Conservation (phyloP, 2,888 invertebrate genomes). For the Athalia rosae region DNA sequence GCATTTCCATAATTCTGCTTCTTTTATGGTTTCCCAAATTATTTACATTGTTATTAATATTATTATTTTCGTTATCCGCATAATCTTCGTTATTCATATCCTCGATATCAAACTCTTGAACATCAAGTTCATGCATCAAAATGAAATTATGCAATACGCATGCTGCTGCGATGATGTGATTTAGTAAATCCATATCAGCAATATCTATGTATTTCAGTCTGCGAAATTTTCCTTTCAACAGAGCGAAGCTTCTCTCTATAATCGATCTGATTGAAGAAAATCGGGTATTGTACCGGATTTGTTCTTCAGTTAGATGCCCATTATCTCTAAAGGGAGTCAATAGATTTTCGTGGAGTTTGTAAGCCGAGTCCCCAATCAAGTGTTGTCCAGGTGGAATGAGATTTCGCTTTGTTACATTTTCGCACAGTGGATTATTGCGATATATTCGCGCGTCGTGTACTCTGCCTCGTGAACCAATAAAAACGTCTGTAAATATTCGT, state of each 20-base stretch:
- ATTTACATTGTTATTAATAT: no score
- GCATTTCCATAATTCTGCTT: no score
- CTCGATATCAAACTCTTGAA: no score
- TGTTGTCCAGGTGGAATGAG: no score
- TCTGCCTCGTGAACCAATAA: conserved; percentile 41
- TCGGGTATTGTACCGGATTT: conserved; percentile 36
- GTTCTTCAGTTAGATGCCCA: conserved; percentile 44
- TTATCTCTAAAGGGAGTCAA: conserved; percentile 45
- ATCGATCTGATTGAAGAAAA: conserved; percentile 29
- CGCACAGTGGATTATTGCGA: conserved; percentile 37
- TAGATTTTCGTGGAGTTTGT: conserved; percentile 36
- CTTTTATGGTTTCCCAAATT: no score
- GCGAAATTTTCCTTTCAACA: no score
- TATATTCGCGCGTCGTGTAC: conserved; percentile 46
- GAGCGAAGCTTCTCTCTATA: conserved; percentile 45
- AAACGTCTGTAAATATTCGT: conserved; percentile 36
- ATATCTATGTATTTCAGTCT: conserved; percentile 49
- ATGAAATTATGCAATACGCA: conserved; percentile 48
- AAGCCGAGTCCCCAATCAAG: conserved; percentile 45
- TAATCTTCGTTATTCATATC: no score
- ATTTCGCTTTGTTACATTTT: no score
- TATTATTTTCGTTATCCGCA: no score
- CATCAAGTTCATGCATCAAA: neutral
- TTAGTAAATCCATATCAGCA: neutral
- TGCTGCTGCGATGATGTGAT: conserved; percentile 37